Percentiles rank a stretch among this genome's conserved stretches.
phyloP scores from a whole-genome alignment of 2,888 invertebrate species.

The Aleiodes testaceus region DNA sequence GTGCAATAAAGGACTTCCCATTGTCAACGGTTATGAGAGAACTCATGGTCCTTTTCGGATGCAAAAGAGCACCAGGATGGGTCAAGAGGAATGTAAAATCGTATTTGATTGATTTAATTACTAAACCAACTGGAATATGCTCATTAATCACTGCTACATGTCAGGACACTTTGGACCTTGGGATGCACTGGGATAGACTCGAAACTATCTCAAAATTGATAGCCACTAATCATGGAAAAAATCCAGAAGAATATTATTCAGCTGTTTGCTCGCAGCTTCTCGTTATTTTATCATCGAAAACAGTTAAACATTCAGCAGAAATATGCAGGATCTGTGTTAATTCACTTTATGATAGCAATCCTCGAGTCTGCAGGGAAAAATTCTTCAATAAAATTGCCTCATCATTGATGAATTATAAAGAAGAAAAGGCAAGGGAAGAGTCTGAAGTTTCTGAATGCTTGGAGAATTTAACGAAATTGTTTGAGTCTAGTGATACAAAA shows the following conservation, averaged over 20 bases:
- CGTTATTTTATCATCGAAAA: slow-evolving; percentile 67
- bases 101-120: slow-evolving; percentile 77
- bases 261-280: slow-evolving; percentile 66
- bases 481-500: slow-evolving; percentile 63
- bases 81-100: slow-evolving; percentile 77
- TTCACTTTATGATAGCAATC: slow-evolving; percentile 74
- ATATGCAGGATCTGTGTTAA: slow-evolving; percentile 77
- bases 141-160: slow-evolving; percentile 80
- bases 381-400: slow-evolving; percentile 68
- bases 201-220: slow-evolving; percentile 80
- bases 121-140: slow-evolving; percentile 78
- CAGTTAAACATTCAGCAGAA: slow-evolving; percentile 71
- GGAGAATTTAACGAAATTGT: slow-evolving; percentile 67
- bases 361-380: slow-evolving; percentile 69
- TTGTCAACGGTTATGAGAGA: slow-evolving; percentile 80
- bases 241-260: slow-evolving; percentile 74
- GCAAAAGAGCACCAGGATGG: slow-evolving; percentile 77
- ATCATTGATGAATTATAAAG: slow-evolving; percentile 56
- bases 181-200: slow-evolving; percentile 80
- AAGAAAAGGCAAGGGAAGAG: slow-evolving; percentile 53
- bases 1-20: slow-evolving; percentile 76
- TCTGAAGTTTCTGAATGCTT: slow-evolving; percentile 65
- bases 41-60: slow-evolving; percentile 79
- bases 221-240: slow-evolving; percentile 74
- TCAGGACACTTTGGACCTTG: slow-evolving; percentile 76